These are phyloP conservation scores for Stenotaenia linearis DNA, from an alignment of 2,888 invertebrate species.

Conservation along the genomic window DNA sequence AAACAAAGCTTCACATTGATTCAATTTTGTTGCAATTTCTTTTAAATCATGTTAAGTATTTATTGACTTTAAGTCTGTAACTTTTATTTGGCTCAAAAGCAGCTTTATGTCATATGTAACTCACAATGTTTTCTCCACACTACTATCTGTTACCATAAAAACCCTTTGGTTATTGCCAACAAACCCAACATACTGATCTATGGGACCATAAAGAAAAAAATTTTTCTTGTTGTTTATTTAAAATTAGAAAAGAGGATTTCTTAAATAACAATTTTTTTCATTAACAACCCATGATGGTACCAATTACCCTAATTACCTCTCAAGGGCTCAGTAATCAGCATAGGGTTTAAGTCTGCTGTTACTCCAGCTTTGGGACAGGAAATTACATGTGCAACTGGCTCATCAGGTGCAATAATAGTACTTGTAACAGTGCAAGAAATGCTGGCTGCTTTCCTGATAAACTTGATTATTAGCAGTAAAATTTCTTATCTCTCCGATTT, in stretches of 20 bases:
- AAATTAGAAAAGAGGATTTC: no score
- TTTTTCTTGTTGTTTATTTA: no score
- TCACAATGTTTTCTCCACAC: background rate
- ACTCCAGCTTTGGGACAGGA: background rate
- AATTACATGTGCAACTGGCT: conserved; percentile 1
- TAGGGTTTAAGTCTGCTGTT: background rate
- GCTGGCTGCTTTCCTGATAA: background rate
- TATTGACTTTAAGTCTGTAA: background rate
- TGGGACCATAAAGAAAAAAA: background rate
- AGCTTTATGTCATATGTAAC: background rate
- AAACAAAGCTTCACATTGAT: background rate
- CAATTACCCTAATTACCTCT: background rate
- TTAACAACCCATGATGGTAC: background rate
- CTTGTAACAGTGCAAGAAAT: background rate
- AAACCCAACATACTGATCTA: background rate
- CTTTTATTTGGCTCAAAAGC: background rate
- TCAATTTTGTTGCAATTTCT: background rate
- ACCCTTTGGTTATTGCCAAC: background rate
- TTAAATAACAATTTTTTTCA: background rate
- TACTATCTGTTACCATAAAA: background rate
- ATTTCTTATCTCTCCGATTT: background rate
- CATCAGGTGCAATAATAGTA: background rate
- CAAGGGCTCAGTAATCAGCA: background rate
- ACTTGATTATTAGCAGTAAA: background rate
- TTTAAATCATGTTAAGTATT: background rate